Evolutionary conservation across 2,888 invertebrate genomes (phyloP), one percentile per base, ranked within the genome.

Genomic region (Rhagium mordax): DNA sequence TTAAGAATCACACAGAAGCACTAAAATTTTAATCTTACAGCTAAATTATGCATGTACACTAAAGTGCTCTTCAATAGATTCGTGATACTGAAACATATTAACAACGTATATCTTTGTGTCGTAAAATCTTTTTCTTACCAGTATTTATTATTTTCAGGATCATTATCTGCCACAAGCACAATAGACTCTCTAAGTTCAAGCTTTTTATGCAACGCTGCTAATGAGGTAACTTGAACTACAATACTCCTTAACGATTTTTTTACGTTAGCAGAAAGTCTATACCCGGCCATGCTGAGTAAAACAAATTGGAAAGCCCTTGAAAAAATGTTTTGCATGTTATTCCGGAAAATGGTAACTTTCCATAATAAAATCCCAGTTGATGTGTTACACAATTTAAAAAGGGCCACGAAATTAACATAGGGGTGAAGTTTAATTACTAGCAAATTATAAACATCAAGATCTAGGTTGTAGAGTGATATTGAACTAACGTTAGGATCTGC

Each of bases 151-250:
- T 72, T 88, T 89, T 18, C 85, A 92, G 94, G 94, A 74, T 94
- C 95, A 75, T 84, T 96, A 81, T 95, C 95, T 76, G 95, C 95
- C 81, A 93, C 95, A 76, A 96, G 95, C 88, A 96, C 95, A 78
- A 92, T 94, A 81, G 96, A 96, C 88, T 96, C 95, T 79, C 90
- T 96, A 83, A 95, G 94, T 88, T 96, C 95, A 82, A 95, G 95
- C 89, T 95, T 94, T 88, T 93, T 95, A 88, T 95, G 95, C 89
- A 95, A 93, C 86, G 92, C 94, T 83, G 92, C 94, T 79, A 95
- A 95, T 89, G 95, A 96, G 89, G 93, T 93, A 79, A 89, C 88
- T 80, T 61, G 6, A 49, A 59, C 60, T 29, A 53, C 41, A 70
- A 48, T 65, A 65, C 16, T 27, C 10, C 59, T 64, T 61, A 61